Conservation (phyloP, 2,113 vertebrate species). For the Sigmodon hispidus region DNA sequence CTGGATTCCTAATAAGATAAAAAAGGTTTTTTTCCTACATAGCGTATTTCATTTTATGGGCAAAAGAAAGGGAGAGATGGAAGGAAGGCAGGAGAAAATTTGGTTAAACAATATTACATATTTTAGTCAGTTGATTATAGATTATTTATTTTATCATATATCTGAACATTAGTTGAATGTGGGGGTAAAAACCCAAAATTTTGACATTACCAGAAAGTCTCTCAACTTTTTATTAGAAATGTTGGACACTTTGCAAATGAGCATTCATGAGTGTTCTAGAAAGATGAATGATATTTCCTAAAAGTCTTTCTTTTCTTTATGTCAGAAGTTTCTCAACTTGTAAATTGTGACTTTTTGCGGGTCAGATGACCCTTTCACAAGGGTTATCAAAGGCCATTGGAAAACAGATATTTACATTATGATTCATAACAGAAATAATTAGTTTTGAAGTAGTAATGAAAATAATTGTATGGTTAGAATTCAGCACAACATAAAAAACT, state of each 20-base stretch:
- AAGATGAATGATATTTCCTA: not conserved
- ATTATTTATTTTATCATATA: not conserved
- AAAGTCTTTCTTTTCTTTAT: not conserved
- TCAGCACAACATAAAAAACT: not conserved
- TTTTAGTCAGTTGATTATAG: not conserved
- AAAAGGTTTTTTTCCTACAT: not conserved
- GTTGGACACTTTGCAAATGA: not conserved
- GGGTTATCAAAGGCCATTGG: too few relatives aligned
- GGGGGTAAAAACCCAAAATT: not conserved
- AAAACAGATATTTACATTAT: not conserved
- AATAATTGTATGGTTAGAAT: not conserved
- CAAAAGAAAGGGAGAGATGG: not conserved
- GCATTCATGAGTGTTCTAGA: not conserved
- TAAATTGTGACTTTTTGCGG: not conserved
- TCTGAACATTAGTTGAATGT: not conserved
- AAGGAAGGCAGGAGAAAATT: not conserved
- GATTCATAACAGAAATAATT: not conserved
- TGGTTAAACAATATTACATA: not conserved
- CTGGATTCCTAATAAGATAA: not conserved
- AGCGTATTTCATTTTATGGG: not conserved
- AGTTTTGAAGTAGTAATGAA: too few relatives aligned
- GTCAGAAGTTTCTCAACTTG: not conserved
- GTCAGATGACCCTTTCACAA: not conserved
- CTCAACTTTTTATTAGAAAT: not conserved
- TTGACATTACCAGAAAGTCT: not conserved